Evolutionary conservation across 2,888 invertebrate genomes (phyloP).

Genomic region (Pediacus dermestoides): DNA sequence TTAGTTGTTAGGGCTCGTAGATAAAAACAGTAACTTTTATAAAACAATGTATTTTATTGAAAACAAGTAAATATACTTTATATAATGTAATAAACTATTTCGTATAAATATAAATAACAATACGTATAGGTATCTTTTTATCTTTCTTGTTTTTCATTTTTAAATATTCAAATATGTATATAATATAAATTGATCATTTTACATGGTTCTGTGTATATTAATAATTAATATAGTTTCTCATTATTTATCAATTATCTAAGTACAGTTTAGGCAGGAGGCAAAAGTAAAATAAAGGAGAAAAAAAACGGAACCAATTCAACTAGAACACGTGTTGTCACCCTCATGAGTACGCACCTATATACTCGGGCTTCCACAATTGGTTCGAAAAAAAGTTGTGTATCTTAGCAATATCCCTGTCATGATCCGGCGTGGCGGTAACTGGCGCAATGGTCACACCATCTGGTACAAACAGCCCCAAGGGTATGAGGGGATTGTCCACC

Average conservation of each 20-base stretch:
- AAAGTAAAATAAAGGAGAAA: too few relatives aligned
- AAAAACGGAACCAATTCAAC: too few relatives aligned
- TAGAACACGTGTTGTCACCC: constrained; percentile 18
- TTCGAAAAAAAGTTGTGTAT: constrained; percentile 56
- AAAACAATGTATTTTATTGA: constrained; percentile 36
- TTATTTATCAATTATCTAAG: constrained; percentile 32
- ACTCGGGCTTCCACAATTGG: constrained; percentile 57
- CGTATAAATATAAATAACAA: constrained; percentile 50
- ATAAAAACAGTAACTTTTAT: too few relatives aligned
- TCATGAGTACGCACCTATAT: constrained; percentile 50
- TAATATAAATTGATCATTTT: constrained; percentile 21
- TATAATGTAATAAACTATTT: constrained; percentile 42
- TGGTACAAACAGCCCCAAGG: constrained; percentile 48
- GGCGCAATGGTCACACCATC: constrained; percentile 51
- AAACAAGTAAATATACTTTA: constrained; percentile 42
- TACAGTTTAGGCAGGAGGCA: constrained; percentile 26
- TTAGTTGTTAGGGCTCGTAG: too few relatives aligned
- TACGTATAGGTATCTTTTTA: constrained; percentile 45
- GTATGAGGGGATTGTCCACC: constrained; percentile 48
- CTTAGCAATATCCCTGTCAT: constrained; percentile 52
- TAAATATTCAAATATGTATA: too few relatives aligned
- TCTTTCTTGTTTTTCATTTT: constrained; percentile 3
- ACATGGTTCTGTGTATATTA: not conserved
- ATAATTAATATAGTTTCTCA: constrained; percentile 5
- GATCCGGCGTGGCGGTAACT: constrained; percentile 48